These are phyloP conservation scores for Semnornis frantzii DNA, from an alignment of 2,113 vertebrate genomes.

Conservation along the genomic window DNA sequence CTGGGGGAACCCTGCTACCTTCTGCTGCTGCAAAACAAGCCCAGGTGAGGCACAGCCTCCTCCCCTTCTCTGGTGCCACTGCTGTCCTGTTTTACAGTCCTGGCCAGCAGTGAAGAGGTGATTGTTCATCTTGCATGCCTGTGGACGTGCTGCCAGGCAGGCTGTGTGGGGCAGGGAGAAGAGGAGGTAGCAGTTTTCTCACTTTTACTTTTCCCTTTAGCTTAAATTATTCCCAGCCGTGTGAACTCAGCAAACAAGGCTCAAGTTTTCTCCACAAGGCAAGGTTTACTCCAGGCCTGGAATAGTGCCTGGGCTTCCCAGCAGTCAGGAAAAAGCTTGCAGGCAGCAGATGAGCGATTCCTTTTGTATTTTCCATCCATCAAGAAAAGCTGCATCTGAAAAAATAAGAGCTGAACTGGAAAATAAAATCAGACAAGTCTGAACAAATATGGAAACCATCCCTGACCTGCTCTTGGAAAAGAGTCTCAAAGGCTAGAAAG, in stretches of 20 bases:
- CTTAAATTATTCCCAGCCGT: constrained; percentile 66
- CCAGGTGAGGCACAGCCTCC: neutral
- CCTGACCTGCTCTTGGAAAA: constrained; percentile 29
- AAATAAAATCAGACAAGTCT: constrained; percentile 68
- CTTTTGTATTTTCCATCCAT: constrained; percentile 54
- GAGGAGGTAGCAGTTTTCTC: neutral
- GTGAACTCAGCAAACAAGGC: constrained; percentile 53
- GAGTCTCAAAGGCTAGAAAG: constrained; percentile 46
- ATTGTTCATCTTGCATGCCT: neutral
- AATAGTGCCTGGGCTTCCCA: constrained; percentile 35
- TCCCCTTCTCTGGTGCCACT: too few species aligned
- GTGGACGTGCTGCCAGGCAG: neutral
- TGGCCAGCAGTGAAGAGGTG: neutral
- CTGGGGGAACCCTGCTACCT: neutral
- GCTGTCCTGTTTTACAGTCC: neutral
- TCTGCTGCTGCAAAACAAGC: neutral
- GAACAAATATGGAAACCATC: constrained; percentile 65
- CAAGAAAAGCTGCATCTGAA: constrained; percentile 58
- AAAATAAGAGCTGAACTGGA: constrained; percentile 67
- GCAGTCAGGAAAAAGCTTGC: constrained; percentile 41
- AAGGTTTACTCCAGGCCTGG: constrained; percentile 18
- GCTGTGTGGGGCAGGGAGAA: neutral
- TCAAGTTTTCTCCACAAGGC: constrained; percentile 40
- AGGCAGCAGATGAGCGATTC: constrained; percentile 40
- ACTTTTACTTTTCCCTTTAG: constrained; percentile 49